phyloP scores from a whole-genome alignment of 2,113 vertebrate species.

The Myxocyprinus asiaticus region DNA sequence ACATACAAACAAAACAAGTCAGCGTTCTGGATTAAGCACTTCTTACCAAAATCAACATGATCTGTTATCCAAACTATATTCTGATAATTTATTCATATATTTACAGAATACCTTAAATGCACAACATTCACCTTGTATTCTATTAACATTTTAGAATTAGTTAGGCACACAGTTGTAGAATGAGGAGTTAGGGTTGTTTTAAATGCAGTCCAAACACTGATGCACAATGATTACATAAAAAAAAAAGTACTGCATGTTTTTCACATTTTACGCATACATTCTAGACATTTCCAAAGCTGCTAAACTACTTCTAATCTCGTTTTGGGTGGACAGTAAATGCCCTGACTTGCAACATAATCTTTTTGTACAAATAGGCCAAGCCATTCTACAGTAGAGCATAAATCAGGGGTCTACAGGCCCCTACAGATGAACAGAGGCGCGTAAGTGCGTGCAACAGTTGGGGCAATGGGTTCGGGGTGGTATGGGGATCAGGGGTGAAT shows the following conservation, averaged over 20 bases:
- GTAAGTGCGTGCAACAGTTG: constrained; percentile 50
- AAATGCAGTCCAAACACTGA: constrained; percentile 50
- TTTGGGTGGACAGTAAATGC: constrained; percentile 40
- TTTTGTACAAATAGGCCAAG: constrained; percentile 41
- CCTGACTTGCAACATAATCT: constrained; percentile 40
- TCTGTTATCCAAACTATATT: constrained; percentile 73
- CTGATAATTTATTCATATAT: constrained; percentile 82
- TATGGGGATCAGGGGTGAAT: constrained; percentile 48
- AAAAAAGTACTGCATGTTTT: constrained; percentile 45
- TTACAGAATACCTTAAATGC: constrained; percentile 96
- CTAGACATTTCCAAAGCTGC: constrained; percentile 37
- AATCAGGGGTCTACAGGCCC: constrained; percentile 29
- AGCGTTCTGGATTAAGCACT: constrained; percentile 62
- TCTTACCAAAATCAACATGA: constrained; percentile 70
- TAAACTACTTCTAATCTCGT: constrained; percentile 52
- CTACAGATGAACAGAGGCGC: neutral
- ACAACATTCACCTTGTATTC: constrained; percentile 78
- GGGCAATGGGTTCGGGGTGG: constrained; percentile 61
- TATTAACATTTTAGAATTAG: constrained; percentile 84
- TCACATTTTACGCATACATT: constrained; percentile 31
- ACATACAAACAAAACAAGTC: constrained; percentile 33
- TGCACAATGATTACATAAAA: constrained; percentile 40
- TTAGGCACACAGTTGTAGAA: constrained; percentile 77
- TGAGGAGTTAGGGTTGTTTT: constrained; percentile 7
- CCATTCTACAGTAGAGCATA: constrained; percentile 55